Evolutionary conservation across 2,113 vertebrate genomes (phyloP), one percentile per base, ranked within the genome.

Genomic region (Callithrix jacchus): DNA sequence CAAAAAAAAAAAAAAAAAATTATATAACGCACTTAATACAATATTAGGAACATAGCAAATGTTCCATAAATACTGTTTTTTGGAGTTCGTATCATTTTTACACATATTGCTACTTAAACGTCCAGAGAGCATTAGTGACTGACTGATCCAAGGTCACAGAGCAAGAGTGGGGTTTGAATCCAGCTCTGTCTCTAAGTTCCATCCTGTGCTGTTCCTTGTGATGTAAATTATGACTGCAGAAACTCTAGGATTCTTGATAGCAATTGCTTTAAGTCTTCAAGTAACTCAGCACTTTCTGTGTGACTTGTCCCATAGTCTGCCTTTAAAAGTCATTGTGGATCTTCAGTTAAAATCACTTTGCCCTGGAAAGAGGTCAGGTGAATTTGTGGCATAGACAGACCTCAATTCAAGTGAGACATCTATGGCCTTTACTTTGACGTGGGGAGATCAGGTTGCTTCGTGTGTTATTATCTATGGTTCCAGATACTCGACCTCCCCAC

Each of bases 251-350:
- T 89, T 35, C 56, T 52, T 12, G 58, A 1, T 64, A 88, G 40
- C 74, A 94, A 85, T 37, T 16, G 94, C 79, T 77, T 66, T 35
- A 74, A 93, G 42, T 27, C 68, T 45, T 30, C 16, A 49, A 85
- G 86, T 61, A 88, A 92, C 32, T 16, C 20, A 42, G 71, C 45
- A 68, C 13, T 42, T 94, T 77, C 91, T 58, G 18, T 0, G 92
- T 0, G 92, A 68, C 32, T 35, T 54, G 14, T 23, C 82, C 91
- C 68, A 87, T 58, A 54, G 21, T 17, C 77, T 64, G 23, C 58
- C 97, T 97, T 96, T 89, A 89, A 92, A 98, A 96, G 76, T 81
- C 94, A 96, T 84, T 23, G 93, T 47, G 79, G 70, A 91, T 68
- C 86, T 68, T 66, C 21, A 77, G 64, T 68, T 88, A 35, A 54